Percentiles rank a stretch among this genome's conserved stretches.
phyloP scores from a whole-genome alignment of 1,140 invertebrate species.

The Leptinotarsa texana region DNA sequence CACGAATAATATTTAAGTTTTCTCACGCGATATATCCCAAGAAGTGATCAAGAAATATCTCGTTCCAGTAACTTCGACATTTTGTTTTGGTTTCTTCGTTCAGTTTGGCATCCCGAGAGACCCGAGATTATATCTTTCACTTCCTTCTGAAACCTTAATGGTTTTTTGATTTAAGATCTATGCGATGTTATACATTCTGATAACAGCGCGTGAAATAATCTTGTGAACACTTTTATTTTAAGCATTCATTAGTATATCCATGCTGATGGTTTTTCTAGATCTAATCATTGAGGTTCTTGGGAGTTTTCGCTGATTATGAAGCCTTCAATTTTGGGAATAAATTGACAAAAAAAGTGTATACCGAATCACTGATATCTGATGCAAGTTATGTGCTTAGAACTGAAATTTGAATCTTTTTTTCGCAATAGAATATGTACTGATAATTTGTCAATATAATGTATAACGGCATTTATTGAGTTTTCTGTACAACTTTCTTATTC shows the following conservation, averaged over 20 bases:
- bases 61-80: neutral
- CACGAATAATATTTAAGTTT: constrained; percentile 23
- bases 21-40: constrained; percentile 13
- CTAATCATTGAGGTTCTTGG: too few relatives aligned
- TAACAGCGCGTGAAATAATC: constrained; percentile 31
- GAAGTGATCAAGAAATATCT: constrained; percentile 21
- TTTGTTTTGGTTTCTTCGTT: constrained; percentile 21
- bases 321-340: too few relatives aligned
- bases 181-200: constrained; percentile 49
- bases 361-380: too few relatives aligned
- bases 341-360: too few relatives aligned
- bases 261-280: constrained; percentile 17
- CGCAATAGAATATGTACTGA: too few relatives aligned
- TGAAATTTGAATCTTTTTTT: too few relatives aligned
- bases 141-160: constrained; percentile 48
- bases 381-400: too few relatives aligned
- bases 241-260: constrained; percentile 9
- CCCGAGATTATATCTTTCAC: constrained; percentile 48
- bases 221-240: constrained; percentile 17
- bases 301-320: too few relatives aligned
- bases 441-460: too few relatives aligned
- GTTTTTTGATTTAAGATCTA: constrained; percentile 49
- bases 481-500: too few relatives aligned
- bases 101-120: constrained; percentile 27
- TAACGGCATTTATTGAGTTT: too few relatives aligned